phyloP scores from a whole-genome alignment of 2,113 vertebrate genomes.

The Coreoperca whiteheadi region DNA sequence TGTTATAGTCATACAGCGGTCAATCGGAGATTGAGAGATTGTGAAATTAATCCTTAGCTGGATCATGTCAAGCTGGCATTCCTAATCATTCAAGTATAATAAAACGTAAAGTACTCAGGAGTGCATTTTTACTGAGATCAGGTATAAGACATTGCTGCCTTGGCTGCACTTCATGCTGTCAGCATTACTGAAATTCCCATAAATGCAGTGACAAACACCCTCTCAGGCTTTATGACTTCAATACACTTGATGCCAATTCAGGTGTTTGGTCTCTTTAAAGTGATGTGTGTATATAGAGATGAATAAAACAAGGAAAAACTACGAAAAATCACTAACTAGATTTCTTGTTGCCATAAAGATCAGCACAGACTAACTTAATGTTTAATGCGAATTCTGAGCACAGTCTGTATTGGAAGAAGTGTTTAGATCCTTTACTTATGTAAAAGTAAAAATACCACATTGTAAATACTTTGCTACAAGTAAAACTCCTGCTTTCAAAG shows the following conservation, averaged over 20 bases:
- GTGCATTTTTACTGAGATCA: constrained; percentile 60
- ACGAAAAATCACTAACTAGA: constrained; percentile 17
- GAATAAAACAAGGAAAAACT: constrained; percentile 26
- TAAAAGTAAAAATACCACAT: background rate
- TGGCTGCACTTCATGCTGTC: constrained; percentile 67
- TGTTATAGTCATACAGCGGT: constrained; percentile 14
- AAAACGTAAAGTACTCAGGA: constrained; percentile 59
- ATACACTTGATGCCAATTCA: constrained; percentile 31
- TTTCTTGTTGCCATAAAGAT: constrained; percentile 8
- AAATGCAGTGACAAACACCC: constrained; percentile 63
- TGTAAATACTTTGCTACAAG: background rate
- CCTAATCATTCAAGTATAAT: constrained; percentile 56
- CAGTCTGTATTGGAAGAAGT: background rate
- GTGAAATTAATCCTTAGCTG: constrained; percentile 47
- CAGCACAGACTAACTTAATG: background rate
- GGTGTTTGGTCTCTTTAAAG: constrained; percentile 41
- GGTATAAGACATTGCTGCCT: constrained; percentile 61
- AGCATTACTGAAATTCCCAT: constrained; percentile 62
- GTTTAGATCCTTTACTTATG: background rate
- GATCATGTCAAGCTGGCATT: constrained; percentile 52
- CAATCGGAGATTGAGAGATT: constrained; percentile 52
- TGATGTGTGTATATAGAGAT: constrained; percentile 26
- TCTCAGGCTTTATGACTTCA: constrained; percentile 48
- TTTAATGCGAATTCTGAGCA: background rate
- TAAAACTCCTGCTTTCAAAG: background rate